Percentiles rank a stretch among this genome's conserved stretches.
phyloP scores from a whole-genome alignment of 2,888 invertebrate species.

The Lepas anatifera region DNA sequence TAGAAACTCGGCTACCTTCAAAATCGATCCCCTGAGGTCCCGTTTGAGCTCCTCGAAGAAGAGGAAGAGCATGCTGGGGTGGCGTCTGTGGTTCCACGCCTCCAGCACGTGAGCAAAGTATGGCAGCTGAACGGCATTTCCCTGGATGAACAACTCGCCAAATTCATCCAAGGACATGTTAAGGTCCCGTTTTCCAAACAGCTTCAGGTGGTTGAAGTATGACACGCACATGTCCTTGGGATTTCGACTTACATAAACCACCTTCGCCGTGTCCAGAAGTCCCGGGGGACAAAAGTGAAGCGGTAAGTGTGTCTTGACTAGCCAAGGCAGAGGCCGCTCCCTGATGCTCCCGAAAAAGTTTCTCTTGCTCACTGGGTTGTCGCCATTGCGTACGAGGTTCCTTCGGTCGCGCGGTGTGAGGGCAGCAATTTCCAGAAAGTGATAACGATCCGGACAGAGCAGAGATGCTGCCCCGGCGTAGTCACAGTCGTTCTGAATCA shows the following conservation, averaged over 20 bases:
- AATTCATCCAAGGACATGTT: slow-evolving; percentile 31
- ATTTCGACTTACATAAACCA: slow-evolving; percentile 37
- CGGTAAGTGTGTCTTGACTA: slow-evolving; percentile 29
- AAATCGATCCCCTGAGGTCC: slow-evolving; percentile 23
- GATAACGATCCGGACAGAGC: slow-evolving; percentile 13
- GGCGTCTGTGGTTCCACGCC: slow-evolving; percentile 31
- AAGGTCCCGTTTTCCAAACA: neutral
- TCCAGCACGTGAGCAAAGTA: slow-evolving; percentile 34
- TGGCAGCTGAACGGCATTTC: slow-evolving; percentile 34
- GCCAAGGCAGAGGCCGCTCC: slow-evolving; percentile 21
- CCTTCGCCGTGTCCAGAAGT: slow-evolving; percentile 27
- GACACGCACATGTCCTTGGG: slow-evolving; percentile 38
- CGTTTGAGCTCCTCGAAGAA: slow-evolving; percentile 35
- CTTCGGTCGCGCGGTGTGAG: neutral
- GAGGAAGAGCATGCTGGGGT: slow-evolving; percentile 31
- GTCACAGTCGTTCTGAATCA: slow-evolving; percentile 13
- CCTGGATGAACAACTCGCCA: slow-evolving; percentile 32
- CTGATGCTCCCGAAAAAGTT: neutral
- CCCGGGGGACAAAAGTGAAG: slow-evolving; percentile 20
- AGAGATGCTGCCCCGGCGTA: neutral
- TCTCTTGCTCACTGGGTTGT: neutral
- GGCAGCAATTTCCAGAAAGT: neutral
- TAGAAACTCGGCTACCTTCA: slow-evolving; percentile 26
- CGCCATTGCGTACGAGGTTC: neutral
- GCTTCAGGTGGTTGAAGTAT: slow-evolving; percentile 32